Evolutionary conservation across 2,113 vertebrate genomes (phyloP).

Genomic region (Potamarius usumacintae): DNA sequence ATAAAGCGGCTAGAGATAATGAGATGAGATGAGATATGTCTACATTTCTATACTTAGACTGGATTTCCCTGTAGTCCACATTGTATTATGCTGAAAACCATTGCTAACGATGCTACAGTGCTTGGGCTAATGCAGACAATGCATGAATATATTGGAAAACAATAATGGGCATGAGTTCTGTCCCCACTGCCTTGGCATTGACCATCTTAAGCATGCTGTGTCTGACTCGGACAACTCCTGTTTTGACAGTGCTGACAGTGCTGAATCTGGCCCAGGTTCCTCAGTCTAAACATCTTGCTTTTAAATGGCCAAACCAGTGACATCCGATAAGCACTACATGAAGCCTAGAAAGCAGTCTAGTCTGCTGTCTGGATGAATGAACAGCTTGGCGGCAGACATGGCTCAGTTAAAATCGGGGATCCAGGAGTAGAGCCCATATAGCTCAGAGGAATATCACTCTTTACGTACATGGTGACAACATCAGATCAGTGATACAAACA

Average conservation of each 20-base stretch:
- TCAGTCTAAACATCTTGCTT: neutral
- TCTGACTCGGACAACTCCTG: neutral
- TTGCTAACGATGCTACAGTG: no score
- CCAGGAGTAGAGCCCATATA: neutral
- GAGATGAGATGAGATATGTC: no score
- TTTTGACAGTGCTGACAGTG: conserved; percentile 1
- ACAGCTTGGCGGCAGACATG: neutral
- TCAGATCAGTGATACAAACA: neutral
- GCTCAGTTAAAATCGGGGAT: neutral
- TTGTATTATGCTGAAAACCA: neutral
- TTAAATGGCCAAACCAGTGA: neutral
- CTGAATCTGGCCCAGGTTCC: neutral
- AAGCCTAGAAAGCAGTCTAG: neutral
- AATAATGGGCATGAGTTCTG: neutral
- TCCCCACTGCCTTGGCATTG: neutral
- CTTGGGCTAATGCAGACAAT: neutral
- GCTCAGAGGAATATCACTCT: neutral
- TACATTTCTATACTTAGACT: neutral
- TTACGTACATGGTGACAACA: neutral
- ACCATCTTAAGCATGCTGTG: neutral
- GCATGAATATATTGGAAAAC: neutral
- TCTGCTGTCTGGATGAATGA: neutral
- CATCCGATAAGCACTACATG: neutral
- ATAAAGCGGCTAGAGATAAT: no score
- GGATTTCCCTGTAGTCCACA: neutral